These are phyloP conservation scores for Himalopsyche japonica DNA, from an alignment of 2,888 invertebrate species.

Conservation along the genomic window DNA sequence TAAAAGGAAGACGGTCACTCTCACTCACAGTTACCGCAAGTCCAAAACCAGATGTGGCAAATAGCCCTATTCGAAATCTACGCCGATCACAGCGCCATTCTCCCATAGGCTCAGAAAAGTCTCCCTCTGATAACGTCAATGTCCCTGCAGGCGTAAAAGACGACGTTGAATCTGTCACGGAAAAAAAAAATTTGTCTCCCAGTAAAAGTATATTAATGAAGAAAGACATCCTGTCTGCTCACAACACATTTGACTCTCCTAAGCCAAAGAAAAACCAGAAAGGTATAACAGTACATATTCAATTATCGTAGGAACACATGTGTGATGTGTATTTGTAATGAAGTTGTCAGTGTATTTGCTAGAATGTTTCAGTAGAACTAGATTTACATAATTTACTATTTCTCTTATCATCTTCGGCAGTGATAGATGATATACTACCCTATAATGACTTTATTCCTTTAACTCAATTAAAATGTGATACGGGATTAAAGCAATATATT, in stretches of 20 bases:
- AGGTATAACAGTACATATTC: neutral
- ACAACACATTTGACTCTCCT: constrained; percentile 31
- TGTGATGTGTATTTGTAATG: too few species aligned
- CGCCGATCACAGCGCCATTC: neutral
- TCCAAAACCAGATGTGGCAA: neutral
- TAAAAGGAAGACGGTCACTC: constrained; percentile 1
- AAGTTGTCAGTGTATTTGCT: too few species aligned
- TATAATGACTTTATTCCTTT: neutral
- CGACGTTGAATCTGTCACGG: neutral
- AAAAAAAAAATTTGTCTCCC: constrained; percentile 10
- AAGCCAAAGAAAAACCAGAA: constrained; percentile 26
- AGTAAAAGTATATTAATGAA: constrained; percentile 12
- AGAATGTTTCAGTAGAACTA: neutral
- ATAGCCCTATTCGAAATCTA: constrained; percentile 8
- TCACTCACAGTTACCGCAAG: neutral
- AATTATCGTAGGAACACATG: too few species aligned
- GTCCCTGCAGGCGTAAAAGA: neutral
- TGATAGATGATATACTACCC: neutral
- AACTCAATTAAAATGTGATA: too few species aligned
- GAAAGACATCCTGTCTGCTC: constrained; percentile 12
- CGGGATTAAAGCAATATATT: too few species aligned
- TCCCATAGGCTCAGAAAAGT: neutral
- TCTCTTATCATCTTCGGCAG: neutral
- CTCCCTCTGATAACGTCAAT: neutral
- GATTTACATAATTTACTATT: too few species aligned